phyloP scores from a whole-genome alignment of 2,797 vertebrate species.

The Benthosema pterotum region DNA sequence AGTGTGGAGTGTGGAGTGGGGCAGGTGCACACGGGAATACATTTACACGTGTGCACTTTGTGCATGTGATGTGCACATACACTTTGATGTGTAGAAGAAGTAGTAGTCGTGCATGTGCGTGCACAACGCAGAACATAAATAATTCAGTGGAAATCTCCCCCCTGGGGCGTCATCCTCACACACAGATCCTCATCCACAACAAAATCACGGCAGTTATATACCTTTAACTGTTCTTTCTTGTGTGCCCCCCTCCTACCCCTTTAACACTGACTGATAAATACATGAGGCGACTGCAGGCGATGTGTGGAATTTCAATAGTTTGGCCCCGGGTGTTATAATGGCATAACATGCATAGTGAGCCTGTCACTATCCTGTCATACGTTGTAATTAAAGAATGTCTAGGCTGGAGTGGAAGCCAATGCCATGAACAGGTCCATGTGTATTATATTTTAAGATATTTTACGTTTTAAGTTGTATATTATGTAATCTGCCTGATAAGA shows the following conservation, averaged over 20 bases:
- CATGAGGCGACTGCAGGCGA: constrained; percentile 22
- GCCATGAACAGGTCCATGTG: too few species aligned
- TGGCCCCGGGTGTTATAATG: constrained; percentile 9
- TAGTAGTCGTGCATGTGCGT: too few species aligned
- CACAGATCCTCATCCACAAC: constrained; percentile 47
- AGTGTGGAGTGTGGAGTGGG: too few species aligned
- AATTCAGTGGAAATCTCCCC: constrained; percentile 36
- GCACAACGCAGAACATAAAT: constrained; percentile 44
- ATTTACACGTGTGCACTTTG: neutral
- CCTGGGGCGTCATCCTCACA: constrained; percentile 30
- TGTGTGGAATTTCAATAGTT: constrained; percentile 22
- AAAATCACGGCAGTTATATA: constrained; percentile 17
- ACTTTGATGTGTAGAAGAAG: constrained; percentile 11
- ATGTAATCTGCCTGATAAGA: too few species aligned
- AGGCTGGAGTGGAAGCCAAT: too few species aligned
- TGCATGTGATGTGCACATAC: neutral
- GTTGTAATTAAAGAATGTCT: too few species aligned
- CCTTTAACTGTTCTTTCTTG: constrained; percentile 29
- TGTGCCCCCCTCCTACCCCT: constrained; percentile 5
- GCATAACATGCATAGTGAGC: constrained; percentile 26
- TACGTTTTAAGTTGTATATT: too few species aligned
- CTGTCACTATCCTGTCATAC: neutral
- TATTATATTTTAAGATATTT: too few species aligned
- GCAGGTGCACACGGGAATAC: neutral
- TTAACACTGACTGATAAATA: constrained; percentile 48